Percentiles rank a stretch among this genome's conserved stretches.
Conservation (phyloP, 2,888 invertebrate species). For the Philhelius pedissequus region DNA sequence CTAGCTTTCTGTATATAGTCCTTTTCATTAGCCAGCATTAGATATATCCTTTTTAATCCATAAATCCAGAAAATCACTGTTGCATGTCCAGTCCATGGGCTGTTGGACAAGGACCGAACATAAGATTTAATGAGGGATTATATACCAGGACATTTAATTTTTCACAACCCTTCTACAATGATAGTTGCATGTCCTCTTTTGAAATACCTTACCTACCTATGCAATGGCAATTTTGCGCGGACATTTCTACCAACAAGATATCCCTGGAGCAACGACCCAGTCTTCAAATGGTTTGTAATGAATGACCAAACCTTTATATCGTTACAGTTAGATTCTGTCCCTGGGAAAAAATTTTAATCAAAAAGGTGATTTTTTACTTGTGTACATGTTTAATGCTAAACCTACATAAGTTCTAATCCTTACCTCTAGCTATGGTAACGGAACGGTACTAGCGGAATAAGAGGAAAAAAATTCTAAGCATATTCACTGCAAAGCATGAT, state of each 20-base stretch:
- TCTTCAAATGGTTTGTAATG: neutral
- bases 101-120: constrained; percentile 65
- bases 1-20: constrained; percentile 31
- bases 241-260: constrained; percentile 24
- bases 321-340: constrained; percentile 10
- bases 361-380: constrained; percentile 55
- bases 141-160: constrained; percentile 65
- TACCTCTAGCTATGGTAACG: neutral
- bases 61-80: constrained; percentile 64
- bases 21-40: constrained; percentile 58
- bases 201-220: too few relatives aligned
- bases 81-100: constrained; percentile 66
- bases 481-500: constrained; percentile 44
- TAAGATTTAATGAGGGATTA: constrained; percentile 68
- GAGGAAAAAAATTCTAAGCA: constrained; percentile 40
- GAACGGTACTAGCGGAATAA: neutral
- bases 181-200: constrained; percentile 56
- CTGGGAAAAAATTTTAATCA: constrained; percentile 60
- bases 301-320: neutral
- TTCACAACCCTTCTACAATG: constrained; percentile 64
- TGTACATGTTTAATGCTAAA: constrained; percentile 34
- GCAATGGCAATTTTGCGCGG: constrained; percentile 53
- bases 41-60: constrained; percentile 64
- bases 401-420: neutral
- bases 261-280: neutral